Conservation (phyloP, 1,140 invertebrate genomes). For the Pseudomyrmex sp. region DNA sequence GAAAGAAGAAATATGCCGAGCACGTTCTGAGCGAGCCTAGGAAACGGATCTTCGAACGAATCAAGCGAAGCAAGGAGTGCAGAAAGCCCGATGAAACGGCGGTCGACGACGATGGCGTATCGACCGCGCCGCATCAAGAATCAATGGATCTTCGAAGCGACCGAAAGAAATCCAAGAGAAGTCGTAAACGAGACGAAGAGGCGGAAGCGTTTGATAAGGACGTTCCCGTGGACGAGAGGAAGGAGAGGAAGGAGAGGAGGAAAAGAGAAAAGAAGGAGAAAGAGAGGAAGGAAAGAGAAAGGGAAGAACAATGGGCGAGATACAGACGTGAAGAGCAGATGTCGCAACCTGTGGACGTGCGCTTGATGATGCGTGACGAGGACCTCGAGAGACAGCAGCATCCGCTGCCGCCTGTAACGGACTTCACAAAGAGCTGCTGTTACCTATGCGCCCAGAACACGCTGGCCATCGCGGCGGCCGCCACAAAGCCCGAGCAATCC, state of each 20-base stretch:
- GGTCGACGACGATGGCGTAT: neutral
- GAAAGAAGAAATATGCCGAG: neutral
- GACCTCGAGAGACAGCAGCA: neutral
- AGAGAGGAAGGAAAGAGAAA: neutral
- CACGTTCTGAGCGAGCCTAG: neutral
- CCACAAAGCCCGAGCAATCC: slow-evolving; percentile 7
- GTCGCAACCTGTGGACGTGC: neutral
- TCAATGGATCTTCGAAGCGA: slow-evolving; percentile 7
- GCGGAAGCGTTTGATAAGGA: slow-evolving; percentile 5
- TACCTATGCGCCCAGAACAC: slow-evolving; percentile 68
- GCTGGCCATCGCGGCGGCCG: slow-evolving; percentile 47
- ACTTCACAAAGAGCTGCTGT: slow-evolving; percentile 68
- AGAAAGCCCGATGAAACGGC: neutral
- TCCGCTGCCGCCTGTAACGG: neutral
- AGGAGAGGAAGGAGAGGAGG: neutral
- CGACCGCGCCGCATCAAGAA: slow-evolving; percentile 7
- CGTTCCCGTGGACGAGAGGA: neutral
- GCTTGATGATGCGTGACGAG: neutral
- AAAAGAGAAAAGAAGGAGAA: neutral
- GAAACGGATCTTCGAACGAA: neutral
- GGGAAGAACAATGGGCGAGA: neutral
- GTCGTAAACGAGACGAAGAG: slow-evolving; percentile 23
- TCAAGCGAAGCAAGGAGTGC: slow-evolving; percentile 4
- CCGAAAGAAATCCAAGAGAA: slow-evolving; percentile 23
- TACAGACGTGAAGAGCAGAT: neutral